phyloP scores from a whole-genome alignment of 2,797 vertebrate genomes.

The Australoheros facetus region DNA sequence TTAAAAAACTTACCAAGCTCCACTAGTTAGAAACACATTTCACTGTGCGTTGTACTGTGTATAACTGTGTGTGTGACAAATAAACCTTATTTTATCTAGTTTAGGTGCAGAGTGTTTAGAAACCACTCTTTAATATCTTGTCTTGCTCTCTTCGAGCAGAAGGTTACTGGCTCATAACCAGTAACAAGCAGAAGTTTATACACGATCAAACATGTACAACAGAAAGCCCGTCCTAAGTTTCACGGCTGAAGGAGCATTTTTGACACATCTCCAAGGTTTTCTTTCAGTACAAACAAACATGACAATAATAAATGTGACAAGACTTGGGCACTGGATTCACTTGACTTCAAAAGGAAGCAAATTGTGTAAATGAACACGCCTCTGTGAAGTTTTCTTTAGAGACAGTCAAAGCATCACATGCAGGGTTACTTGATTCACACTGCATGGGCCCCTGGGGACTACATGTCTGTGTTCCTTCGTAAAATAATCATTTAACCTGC shows the following conservation, averaged over 20 bases:
- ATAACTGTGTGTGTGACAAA: too few species aligned
- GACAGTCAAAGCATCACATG: not conserved
- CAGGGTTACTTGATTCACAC: rapidly evolving
- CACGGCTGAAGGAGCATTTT: not conserved
- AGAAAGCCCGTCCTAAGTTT: not conserved
- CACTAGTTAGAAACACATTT: too few species aligned
- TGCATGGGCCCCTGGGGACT: not conserved
- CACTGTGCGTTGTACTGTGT: too few species aligned
- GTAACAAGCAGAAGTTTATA: not conserved
- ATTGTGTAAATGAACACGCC: too few species aligned
- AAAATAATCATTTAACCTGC: not conserved
- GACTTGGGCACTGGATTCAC: not conserved
- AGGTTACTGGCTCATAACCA: too few species aligned
- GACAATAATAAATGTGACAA: not conserved
- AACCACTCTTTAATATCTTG: not conserved
- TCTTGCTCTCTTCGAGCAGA: not conserved
- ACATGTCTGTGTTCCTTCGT: not conserved
- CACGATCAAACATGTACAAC: not conserved
- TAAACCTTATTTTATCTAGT: too few species aligned
- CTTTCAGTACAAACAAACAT: not conserved
- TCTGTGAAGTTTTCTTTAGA: not conserved
- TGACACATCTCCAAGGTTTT: not conserved
- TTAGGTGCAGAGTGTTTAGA: not conserved
- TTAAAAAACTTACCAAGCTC: not conserved
- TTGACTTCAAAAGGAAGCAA: too few species aligned